Percentiles rank a stretch among this genome's conserved stretches.
These are phyloP conservation scores for Menidia menidia DNA, from an alignment of 2,797 vertebrate genomes.

Conservation along the genomic window DNA sequence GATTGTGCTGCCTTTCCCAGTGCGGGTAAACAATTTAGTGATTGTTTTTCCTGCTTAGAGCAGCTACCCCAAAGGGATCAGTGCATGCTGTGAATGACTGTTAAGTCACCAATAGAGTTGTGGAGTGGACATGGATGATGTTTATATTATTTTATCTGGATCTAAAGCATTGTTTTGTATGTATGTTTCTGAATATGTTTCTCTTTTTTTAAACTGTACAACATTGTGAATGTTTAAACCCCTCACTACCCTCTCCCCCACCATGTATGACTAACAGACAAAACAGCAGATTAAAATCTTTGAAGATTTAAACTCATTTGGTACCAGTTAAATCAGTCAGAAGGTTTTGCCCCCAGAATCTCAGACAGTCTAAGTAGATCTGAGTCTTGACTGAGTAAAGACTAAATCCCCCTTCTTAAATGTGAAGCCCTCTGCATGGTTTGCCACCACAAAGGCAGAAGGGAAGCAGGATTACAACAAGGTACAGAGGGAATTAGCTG, in stretches of 20 bases:
- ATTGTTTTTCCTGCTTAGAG: conserved; percentile 53
- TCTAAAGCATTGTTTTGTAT: conserved; percentile 57
- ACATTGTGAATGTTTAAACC: conserved; percentile 72
- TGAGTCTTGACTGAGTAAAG: conserved; percentile 68
- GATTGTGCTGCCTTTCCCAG: conserved; percentile 44
- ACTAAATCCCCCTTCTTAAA: conserved; percentile 69
- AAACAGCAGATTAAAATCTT: conserved; percentile 81
- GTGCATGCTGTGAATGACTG: conserved; percentile 77
- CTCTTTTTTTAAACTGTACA: conserved; percentile 28
- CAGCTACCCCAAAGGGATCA: conserved; percentile 68
- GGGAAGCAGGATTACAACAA: conserved; percentile 61
- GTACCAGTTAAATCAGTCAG: conserved; percentile 77
- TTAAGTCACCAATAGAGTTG: conserved; percentile 73
- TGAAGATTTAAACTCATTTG: conserved; percentile 82
- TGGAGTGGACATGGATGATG: conserved; percentile 60
- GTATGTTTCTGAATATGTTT: conserved; percentile 57
- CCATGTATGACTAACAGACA: conserved; percentile 78
- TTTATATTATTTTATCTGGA: conserved; percentile 70
- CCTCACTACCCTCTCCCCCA: conserved; percentile 29
- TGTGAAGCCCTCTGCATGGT: conserved; percentile 46
- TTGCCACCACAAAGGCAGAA: conserved; percentile 55
- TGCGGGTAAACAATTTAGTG: conserved; percentile 48
- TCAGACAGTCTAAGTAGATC: conserved; percentile 81
- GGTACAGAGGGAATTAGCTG: conserved; percentile 54
- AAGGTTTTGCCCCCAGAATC: conserved; percentile 74